phyloP scores from a whole-genome alignment of 2,888 invertebrate genomes.

The Erannis defoliaria region DNA sequence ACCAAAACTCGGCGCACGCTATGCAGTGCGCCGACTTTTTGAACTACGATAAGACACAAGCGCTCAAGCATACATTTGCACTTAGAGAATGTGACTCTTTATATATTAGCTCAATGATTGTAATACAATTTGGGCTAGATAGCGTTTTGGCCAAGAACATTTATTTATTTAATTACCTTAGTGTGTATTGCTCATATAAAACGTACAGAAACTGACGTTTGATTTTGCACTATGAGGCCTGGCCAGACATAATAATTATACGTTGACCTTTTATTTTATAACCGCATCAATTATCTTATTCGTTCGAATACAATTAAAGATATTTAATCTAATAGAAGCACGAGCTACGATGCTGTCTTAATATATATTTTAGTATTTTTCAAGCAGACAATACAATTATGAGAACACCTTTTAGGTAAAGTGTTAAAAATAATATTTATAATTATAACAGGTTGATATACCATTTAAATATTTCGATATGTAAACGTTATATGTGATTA shows the following conservation, averaged over 20 bases:
- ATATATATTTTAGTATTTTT: conserved; percentile 3
- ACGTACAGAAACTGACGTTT: not conserved
- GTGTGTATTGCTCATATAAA: not conserved
- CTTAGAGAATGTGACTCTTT: no score
- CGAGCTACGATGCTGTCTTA: conserved; percentile 16
- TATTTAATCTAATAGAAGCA: conserved; percentile 18
- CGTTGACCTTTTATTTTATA: not conserved
- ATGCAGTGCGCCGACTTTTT: no score
- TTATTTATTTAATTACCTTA: not conserved
- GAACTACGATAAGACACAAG: no score
- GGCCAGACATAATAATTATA: not conserved
- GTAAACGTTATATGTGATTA: conserved; percentile 27
- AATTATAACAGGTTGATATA: not conserved
- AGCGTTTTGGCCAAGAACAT: no score
- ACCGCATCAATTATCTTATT: not conserved
- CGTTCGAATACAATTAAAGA: not conserved
- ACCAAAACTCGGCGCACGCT: no score
- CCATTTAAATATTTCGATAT: conserved; percentile 28
- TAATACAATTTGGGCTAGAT: no score
- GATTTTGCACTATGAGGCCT: not conserved
- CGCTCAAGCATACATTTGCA: no score
- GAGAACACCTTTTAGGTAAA: conserved; percentile 10
- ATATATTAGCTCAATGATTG: no score
- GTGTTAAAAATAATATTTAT: not conserved
- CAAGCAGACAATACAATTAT: conserved; percentile 9